phyloP scores from a whole-genome alignment of 2,113 vertebrate species.

The Nesoenas mayeri region DNA sequence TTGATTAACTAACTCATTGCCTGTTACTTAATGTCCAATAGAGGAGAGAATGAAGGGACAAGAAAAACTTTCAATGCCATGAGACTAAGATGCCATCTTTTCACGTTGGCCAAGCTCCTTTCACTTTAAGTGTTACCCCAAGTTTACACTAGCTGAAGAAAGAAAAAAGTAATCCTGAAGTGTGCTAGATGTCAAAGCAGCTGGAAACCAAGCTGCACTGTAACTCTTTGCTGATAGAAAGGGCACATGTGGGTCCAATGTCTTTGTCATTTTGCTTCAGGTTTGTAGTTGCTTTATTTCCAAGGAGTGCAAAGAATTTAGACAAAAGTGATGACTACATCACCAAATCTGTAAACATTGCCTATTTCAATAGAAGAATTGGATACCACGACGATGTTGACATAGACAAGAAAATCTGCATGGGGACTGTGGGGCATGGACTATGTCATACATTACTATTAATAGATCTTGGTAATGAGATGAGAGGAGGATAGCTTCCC shows the following conservation, averaged over 20 bases:
- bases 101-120: background rate
- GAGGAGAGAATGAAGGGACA: background rate
- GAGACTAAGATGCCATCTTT: background rate
- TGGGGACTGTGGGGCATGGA: background rate
- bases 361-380: background rate
- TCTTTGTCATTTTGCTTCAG: background rate
- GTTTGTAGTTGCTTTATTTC: background rate
- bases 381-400: background rate
- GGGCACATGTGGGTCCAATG: background rate
- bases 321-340: background rate
- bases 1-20: background rate
- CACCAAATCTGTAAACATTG: background rate
- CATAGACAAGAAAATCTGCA: background rate
- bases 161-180: background rate
- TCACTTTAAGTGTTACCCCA: background rate
- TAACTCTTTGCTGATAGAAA: background rate
- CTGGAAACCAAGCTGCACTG: background rate
- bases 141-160: background rate
- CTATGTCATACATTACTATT: background rate
- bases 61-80: background rate
- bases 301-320: background rate
- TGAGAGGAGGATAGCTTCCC: background rate
- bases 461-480: background rate
- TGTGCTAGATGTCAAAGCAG: background rate
- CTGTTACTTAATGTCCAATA: background rate